Percentiles rank a stretch among this genome's conserved stretches.
These are phyloP conservation scores for Atta texana DNA, from an alignment of 1,140 invertebrate genomes.

Conservation along the genomic window DNA sequence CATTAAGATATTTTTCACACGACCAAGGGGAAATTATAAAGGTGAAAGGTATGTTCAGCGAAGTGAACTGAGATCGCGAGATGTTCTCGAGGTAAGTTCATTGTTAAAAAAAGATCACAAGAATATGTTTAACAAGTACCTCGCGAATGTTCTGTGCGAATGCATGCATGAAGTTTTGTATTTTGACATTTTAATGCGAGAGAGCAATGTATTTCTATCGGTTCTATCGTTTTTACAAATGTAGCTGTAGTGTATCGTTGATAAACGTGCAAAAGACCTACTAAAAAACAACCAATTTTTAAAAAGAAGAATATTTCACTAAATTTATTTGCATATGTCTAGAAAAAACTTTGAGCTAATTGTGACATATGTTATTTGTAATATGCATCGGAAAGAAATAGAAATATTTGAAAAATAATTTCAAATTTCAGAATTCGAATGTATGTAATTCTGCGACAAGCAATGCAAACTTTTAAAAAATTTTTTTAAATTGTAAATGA, in stretches of 20 bases:
- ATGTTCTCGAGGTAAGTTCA: constrained; percentile 55
- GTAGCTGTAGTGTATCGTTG: not conserved
- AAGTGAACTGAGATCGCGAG: constrained; percentile 43
- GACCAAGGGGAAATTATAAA: constrained; percentile 57
- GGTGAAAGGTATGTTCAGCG: constrained; percentile 44
- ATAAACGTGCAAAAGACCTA: constrained; percentile 19
- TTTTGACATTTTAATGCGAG: constrained; percentile 64
- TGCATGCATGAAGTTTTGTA: constrained; percentile 66
- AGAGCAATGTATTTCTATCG: constrained; percentile 40
- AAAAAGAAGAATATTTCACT: not conserved
- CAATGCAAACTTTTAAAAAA: not conserved
- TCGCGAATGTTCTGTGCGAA: constrained; percentile 45
- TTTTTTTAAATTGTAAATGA: not conserved
- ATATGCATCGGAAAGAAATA: not conserved
- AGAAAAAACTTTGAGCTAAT: not conserved
- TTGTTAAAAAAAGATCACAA: constrained; percentile 43
- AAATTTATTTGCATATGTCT: not conserved
- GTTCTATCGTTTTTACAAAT: constrained; percentile 42
- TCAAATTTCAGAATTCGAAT: not conserved
- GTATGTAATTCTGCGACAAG: not conserved
- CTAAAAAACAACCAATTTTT: not conserved
- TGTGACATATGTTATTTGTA: not conserved
- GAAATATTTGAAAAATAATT: constrained; percentile 1
- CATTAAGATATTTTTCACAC: constrained; percentile 61
- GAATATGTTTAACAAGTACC: constrained; percentile 53